A percentile compares a stretch with the other conserved stretches of the same genome.
These are phyloP conservation scores for Cremastobaeus sp. DNA, from an alignment of 2,888 invertebrate genomes.

Conservation along the genomic window DNA sequence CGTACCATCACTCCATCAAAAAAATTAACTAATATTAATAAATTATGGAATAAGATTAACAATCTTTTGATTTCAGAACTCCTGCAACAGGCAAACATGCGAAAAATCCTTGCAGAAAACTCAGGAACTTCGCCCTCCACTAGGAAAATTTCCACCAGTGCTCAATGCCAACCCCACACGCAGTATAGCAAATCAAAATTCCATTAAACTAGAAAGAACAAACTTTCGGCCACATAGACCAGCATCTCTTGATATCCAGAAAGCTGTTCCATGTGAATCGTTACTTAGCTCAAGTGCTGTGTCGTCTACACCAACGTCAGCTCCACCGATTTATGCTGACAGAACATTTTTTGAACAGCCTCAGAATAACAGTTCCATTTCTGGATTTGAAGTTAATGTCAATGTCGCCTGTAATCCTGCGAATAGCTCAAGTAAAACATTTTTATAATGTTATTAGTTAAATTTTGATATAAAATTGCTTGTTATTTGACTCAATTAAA, in stretches of 20 bases:
- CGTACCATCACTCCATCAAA: no score
- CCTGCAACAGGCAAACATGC: slow-evolving; percentile 78
- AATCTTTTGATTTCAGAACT: slow-evolving; percentile 74
- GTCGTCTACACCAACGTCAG: slow-evolving; percentile 64
- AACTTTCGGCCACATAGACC: slow-evolving; percentile 68
- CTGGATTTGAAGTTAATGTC: slow-evolving; percentile 74
- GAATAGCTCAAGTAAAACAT: slow-evolving; percentile 68
- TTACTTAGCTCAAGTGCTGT: slow-evolving; percentile 22
- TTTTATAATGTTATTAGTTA: background rate
- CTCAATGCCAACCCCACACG: slow-evolving; percentile 65
- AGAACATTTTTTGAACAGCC: slow-evolving; percentile 69
- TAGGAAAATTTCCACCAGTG: slow-evolving; percentile 80
- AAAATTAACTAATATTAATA: no score
- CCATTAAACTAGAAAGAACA: slow-evolving; percentile 28
- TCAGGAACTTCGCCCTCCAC: slow-evolving; percentile 76
- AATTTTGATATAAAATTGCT: background rate
- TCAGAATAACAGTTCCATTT: slow-evolving; percentile 62
- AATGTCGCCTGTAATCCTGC: slow-evolving; percentile 72
- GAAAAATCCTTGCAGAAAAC: slow-evolving; percentile 73
- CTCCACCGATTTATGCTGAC: slow-evolving; percentile 66
- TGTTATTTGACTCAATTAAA: no score
- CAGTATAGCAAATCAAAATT: slow-evolving; percentile 59
- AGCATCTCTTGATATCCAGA: slow-evolving; percentile 71
- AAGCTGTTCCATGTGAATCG: slow-evolving; percentile 61
- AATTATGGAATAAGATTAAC: no score